Base-by-base conservation (phyloP, 2,888 invertebrate species). In the Euplexia lucipara region DNA sequence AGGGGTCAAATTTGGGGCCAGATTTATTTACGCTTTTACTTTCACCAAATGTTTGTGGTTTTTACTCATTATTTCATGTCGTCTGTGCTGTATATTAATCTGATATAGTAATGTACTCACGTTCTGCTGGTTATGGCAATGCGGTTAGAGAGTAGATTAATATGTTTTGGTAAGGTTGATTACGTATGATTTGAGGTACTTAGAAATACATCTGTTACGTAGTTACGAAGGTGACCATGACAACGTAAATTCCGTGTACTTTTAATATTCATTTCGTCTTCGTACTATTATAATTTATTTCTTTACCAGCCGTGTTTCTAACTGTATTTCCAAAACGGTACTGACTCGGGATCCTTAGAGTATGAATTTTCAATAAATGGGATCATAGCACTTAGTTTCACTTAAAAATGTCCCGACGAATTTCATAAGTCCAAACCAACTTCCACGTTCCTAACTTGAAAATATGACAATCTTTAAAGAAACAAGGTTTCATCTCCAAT, bases 21-120 rank as follows among this genome's bases (percentile, higher is more conserved):
- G 86, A 84, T 90, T 89, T 89, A 86, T 90, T 86, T 86, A 89
- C 88, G 88, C 89, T 91, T 84, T 90, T 89, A 92, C 94, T 94
- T 93, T 94, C 93, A 90, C 92, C 86, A 78, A 84, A 85, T 85
- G 78, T 78, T 81, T 82, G 83, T 69, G 72, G 81, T 83, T 83
- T 82, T 79, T 70, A 76, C 65, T 73, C 75, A 75, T 77, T 79
- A 80, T 75, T 81, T 81, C 63, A 81, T 81, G 75, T 72, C 68
- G 64, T 59, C 49, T 70, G 47, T 69, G 34, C 30, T 60, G 56
- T 58, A 35, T 56, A 57, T 66, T 58, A 49, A 68, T 68, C 56
- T 78, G 60, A 62, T 61, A 59, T 41, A 58, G n/a, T 62, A 51
- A 42, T 37, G 44, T 63, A 65, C 44, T 56, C n/a, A 30, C 47